Evolutionary conservation across 2,888 invertebrate genomes (phyloP).

Genomic region (Notocelia uddmanniana): DNA sequence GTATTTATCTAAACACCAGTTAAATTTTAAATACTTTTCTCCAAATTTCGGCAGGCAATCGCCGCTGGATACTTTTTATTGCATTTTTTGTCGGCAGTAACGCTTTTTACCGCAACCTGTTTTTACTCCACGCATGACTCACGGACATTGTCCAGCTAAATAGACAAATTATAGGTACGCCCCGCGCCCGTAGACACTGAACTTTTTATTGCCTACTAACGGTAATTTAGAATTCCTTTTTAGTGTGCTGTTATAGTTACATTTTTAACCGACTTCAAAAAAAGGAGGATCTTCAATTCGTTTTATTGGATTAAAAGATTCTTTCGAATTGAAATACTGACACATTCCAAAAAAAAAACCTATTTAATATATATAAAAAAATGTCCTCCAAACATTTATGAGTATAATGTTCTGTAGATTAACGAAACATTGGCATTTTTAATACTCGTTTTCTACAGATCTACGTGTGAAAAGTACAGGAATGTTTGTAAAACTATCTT

Average conservation of each 20-base stretch:
- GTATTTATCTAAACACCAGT: not conserved
- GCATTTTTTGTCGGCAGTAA: constrained; percentile 54
- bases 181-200: not conserved
- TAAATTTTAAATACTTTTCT: not conserved
- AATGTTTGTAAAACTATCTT: no score
- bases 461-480: no score
- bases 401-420: no score
- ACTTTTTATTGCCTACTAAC: constrained; percentile 35
- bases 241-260: constrained; percentile 8
- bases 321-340: no score
- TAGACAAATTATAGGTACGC: constrained; percentile 35
- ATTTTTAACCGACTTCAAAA: no score
- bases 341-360: no score
- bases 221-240: constrained; percentile 5
- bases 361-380: no score
- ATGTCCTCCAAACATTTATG: no score
- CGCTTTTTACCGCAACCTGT: constrained; percentile 29
- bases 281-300: no score
- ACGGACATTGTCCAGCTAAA: constrained; percentile 37
- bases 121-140: constrained; percentile 40
- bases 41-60: constrained; percentile 42
- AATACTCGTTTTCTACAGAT: no score
- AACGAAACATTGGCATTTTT: no score
- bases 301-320: no score
- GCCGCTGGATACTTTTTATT: constrained; percentile 60